Evolutionary conservation across 2,888 invertebrate species (phyloP).

Genomic region (Leucophenga montana): DNA sequence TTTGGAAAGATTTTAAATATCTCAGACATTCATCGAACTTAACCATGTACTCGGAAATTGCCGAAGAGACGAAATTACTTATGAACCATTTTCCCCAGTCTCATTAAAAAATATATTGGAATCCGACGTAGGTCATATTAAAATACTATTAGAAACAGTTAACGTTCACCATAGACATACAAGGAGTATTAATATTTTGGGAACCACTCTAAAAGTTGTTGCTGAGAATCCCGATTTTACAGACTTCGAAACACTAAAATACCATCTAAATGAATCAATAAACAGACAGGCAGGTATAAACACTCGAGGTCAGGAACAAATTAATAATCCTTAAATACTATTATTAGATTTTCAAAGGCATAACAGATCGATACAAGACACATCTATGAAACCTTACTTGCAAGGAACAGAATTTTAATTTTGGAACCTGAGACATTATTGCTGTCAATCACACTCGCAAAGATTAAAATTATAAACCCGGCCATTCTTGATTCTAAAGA

Average conservation of each 20-base stretch:
- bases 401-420: no score
- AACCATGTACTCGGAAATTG: constrained; percentile 24
- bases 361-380: no score
- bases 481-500: background rate
- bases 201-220: constrained; percentile 36
- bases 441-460: background rate
- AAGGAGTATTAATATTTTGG: constrained; percentile 36
- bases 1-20: constrained; percentile 32
- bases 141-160: constrained; percentile 31
- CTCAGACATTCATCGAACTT: constrained; percentile 30
- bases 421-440: no score
- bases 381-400: no score
- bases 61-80: constrained; percentile 26
- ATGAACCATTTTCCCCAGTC: constrained; percentile 33
- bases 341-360: no score
- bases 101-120: constrained; percentile 37
- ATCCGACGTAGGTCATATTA: constrained; percentile 32
- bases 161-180: constrained; percentile 34
- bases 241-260: constrained; percentile 34
- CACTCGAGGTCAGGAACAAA: constrained; percentile 28
- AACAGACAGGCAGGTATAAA: constrained; percentile 31
- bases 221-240: constrained; percentile 36
- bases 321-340: constrained; percentile 15
- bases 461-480: background rate
- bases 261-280: constrained; percentile 30